A percentile compares a stretch with the other conserved stretches of the same genome.
phyloP scores from a whole-genome alignment of 2,888 invertebrate species.

The Heteropelma amictum region DNA sequence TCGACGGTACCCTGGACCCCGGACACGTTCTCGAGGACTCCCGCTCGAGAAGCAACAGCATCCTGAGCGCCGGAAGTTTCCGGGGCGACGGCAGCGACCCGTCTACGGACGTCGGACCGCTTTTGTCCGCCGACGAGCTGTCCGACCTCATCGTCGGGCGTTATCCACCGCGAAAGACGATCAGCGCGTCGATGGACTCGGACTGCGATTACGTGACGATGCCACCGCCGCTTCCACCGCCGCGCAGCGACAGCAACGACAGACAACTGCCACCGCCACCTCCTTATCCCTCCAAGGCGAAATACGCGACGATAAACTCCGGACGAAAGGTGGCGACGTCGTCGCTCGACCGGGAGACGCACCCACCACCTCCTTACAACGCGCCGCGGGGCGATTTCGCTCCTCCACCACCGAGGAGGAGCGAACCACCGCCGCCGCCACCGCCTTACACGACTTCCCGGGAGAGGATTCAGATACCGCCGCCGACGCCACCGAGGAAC shows the following conservation, averaged over 20 bases:
- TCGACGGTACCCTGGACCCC: no score
- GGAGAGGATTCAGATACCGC: slow-evolving; percentile 75
- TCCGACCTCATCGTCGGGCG: slow-evolving; percentile 91
- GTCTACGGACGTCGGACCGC: slow-evolving; percentile 87
- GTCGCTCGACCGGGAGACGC: slow-evolving; percentile 67
- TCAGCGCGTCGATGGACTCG: slow-evolving; percentile 91
- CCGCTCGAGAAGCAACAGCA: slow-evolving; percentile 83
- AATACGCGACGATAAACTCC: slow-evolving; percentile 67
- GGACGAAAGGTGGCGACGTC: slow-evolving; percentile 61
- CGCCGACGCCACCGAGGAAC: slow-evolving; percentile 75
- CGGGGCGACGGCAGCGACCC: slow-evolving; percentile 94
- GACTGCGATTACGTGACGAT: slow-evolving; percentile 94
- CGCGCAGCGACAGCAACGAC: slow-evolving; percentile 83
- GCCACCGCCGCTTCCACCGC: slow-evolving; percentile 82
- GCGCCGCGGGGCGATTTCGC: slow-evolving; percentile 82
- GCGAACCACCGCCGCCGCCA: slow-evolving; percentile 81
- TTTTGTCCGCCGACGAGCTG: slow-evolving; percentile 90
- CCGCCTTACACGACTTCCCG: slow-evolving; percentile 78
- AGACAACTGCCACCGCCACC: slow-evolving; percentile 78
- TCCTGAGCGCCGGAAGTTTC: slow-evolving; percentile 89
- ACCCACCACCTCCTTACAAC: slow-evolving; percentile 84
- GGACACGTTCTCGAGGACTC: slow-evolving; percentile 64
- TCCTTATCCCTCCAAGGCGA: slow-evolving; percentile 75
- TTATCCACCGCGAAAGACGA: slow-evolving; percentile 88
- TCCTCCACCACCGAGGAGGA: slow-evolving; percentile 81